A percentile compares a stretch with the other conserved stretches of the same genome.
phyloP scores from a whole-genome alignment of 2,888 invertebrate genomes.

The Nemurella pictetii region DNA sequence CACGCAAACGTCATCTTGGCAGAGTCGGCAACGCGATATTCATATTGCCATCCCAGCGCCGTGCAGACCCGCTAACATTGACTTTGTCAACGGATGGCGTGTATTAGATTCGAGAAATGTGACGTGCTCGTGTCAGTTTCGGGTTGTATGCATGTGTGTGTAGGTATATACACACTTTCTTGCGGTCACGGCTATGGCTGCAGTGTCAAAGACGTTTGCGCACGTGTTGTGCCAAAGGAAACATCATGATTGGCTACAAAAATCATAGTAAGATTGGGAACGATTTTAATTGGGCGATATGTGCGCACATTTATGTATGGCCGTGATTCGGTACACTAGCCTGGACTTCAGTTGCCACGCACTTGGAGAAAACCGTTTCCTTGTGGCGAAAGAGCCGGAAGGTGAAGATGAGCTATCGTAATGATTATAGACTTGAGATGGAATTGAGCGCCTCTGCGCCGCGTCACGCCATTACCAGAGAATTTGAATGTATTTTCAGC shows the following conservation, averaged over 20 bases:
- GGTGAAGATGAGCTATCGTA: background rate
- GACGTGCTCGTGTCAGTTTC: no score
- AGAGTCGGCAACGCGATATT: constrained; percentile 25
- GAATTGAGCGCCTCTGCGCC: background rate
- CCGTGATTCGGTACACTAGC: no score
- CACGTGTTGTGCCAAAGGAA: background rate
- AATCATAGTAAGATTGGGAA: background rate
- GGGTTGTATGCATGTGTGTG: no score
- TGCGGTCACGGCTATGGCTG: background rate
- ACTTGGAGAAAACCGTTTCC: background rate
- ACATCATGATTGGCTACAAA: background rate
- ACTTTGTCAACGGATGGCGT: background rate
- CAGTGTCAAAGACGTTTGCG: background rate
- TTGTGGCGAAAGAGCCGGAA: background rate
- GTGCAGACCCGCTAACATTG: background rate
- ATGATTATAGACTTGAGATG: background rate
- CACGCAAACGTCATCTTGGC: background rate
- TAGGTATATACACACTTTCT: background rate
- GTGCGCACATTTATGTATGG: background rate
- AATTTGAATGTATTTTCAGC: background rate
- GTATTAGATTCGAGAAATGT: background rate
- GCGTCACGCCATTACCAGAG: background rate
- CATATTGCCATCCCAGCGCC: background rate
- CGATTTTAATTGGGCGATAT: background rate
- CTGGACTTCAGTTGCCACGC: background rate